phyloP scores from a whole-genome alignment of 2,797 vertebrate genomes.

The Pantherophis alleghaniensis region DNA sequence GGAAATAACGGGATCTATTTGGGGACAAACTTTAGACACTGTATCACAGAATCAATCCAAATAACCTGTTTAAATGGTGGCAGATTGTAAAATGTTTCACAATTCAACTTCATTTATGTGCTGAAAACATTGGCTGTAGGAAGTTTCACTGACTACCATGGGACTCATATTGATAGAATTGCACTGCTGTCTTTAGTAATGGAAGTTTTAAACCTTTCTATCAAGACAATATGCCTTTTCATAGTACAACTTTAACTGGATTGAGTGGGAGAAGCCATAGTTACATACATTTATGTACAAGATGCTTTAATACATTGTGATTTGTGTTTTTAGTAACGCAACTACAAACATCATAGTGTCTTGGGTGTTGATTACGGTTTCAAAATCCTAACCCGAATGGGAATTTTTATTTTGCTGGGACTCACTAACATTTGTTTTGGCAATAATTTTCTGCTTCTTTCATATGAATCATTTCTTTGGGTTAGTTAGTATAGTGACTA shows the following conservation, averaged over 20 bases:
- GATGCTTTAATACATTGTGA: not conserved
- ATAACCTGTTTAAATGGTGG: not conserved
- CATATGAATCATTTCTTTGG: conserved; percentile 41
- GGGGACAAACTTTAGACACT: not conserved
- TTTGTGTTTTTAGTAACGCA: not conserved
- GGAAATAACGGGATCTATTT: not conserved
- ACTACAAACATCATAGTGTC: not conserved
- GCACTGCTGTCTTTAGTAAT: not conserved
- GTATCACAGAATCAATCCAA: not conserved
- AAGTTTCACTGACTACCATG: not conserved
- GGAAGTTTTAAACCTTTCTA: not conserved
- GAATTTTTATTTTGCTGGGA: conserved; percentile 50
- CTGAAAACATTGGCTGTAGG: not conserved
- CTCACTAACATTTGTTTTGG: conserved; percentile 42
- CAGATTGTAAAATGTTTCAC: not conserved
- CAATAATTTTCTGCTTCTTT: conserved; percentile 23
- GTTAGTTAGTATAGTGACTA: conserved; percentile 45
- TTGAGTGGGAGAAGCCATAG: not conserved
- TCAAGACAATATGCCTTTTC: not conserved
- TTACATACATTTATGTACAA: not conserved
- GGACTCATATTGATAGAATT: not conserved
- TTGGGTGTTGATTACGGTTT: conserved; percentile 14
- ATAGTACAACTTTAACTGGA: not conserved
- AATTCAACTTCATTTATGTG: not conserved
- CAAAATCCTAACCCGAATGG: conserved; percentile 43